Evolutionary conservation across 2,888 invertebrate species (phyloP), one percentile per base, ranked within the genome.

Genomic region (Drosophila paranaensis): DNA sequence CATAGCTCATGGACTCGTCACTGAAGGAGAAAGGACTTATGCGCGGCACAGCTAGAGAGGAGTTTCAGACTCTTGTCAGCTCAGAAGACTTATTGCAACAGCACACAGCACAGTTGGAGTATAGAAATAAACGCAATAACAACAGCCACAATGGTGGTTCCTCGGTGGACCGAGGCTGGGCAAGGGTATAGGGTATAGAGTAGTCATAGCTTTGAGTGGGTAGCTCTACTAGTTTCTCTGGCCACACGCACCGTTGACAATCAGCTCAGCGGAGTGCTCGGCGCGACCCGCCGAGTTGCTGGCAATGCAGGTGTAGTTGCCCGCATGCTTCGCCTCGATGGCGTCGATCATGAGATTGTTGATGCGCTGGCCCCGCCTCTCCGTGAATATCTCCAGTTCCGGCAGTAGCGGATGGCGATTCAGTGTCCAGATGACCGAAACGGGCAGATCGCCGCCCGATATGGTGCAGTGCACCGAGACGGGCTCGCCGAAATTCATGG

Each of bases 371-470:
- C 94, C 94, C 81, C 92, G 88, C 77, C 88, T 93, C 60, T 91
- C 91, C n/a, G 90, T 91, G 42, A 90, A 83, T 71, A 93, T 89
- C 61, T 92, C 91, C 76, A 92, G 92, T 39, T 90, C 89, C 37
- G 91, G 89, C 62, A 91, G 77, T 76, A 90, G 91, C 70, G 82
- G 93, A 93, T 91, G 91, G 25, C 94, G 94, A 89, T 95, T 94
- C 73, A 96, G 94, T 77, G 94, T 94, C 97, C 97, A 97, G 57
- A 94, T 94, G 72, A 97, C 95, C 74, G 94, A 94, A 73, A 97
- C 94, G 13, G 97, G 97, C 81, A 96, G 94, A 93, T 97, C 97
- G 72, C 97, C 96, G 90, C 95, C 95, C 74, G 95, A 94, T 78
- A 95, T 95, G 60, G 95, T 95, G 93, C 96, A 96, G 85, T 93